Conservation (phyloP, 2,888 invertebrate genomes). For the Latheticus oryzae region DNA sequence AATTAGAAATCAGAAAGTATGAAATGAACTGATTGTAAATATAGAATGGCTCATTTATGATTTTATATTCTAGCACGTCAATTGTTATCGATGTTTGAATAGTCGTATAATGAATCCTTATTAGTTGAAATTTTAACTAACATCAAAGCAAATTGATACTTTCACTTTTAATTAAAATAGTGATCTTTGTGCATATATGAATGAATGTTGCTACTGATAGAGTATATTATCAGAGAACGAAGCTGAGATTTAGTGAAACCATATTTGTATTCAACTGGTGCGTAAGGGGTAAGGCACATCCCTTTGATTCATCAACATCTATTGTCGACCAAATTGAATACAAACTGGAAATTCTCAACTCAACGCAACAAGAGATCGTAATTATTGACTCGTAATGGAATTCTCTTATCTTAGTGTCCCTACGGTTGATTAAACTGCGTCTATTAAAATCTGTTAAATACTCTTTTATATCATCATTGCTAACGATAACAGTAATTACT, state of each 20-base stretch:
- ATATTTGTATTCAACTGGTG: constrained; percentile 56
- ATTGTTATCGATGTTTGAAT: too few relatives aligned
- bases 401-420: constrained; percentile 52
- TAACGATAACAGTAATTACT: not conserved
- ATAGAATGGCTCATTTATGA: too few relatives aligned
- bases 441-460: constrained; percentile 43
- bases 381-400: constrained; percentile 61
- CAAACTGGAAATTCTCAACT: constrained; percentile 61
- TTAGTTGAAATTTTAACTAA: too few relatives aligned
- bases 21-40: too few relatives aligned
- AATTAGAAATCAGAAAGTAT: too few relatives aligned
- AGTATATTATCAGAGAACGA: too few relatives aligned
- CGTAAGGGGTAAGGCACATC: constrained; percentile 55
- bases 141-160: too few relatives aligned
- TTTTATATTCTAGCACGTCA: too few relatives aligned
- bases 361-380: constrained; percentile 60
- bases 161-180: too few relatives aligned
- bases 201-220: too few relatives aligned
- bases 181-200: too few relatives aligned
- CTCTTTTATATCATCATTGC: constrained; percentile 29
- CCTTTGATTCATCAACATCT: constrained; percentile 62
- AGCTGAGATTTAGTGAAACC: constrained; percentile 37
- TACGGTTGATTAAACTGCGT: constrained; percentile 45
- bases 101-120: constrained; percentile 50
- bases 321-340: constrained; percentile 62